phyloP scores from a whole-genome alignment of 1,140 invertebrate species.

The fruit fly (Drosophila melanogaster) region Release_6_plus_ISO1_MT NT_033777.3:16253001-16253500 shows the following conservation, averaged over 20 bases:
- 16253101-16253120: conserved; percentile 70
- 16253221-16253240: conserved; percentile 1
- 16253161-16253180: conserved; percentile 51
- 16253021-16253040: conserved; percentile 16
- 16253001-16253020: conserved; percentile 56
- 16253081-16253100: conserved; percentile 76
- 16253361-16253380: conserved; percentile 15
- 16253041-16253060: conserved; percentile 65
- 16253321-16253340: conserved; percentile 37
- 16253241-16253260: conserved; percentile 60
- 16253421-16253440: conserved; percentile 32
- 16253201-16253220: conserved; percentile 16
- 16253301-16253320: conserved; percentile 26
- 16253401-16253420: conserved; percentile 39
- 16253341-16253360: conserved; percentile 27
- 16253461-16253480: conserved; percentile 76
- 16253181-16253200: conserved; percentile 19
- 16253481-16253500: conserved; percentile 63
- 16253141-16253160: conserved; percentile 71
- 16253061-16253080: conserved; percentile 78
- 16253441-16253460: conserved; percentile 54
- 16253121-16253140: conserved; percentile 49
- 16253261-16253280: conserved; percentile 60
- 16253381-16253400: conserved; percentile 44
- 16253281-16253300: conserved; percentile 74